Conservation (phyloP, 2,797 vertebrate genomes). For the Glyptemys insculpta region DNA sequence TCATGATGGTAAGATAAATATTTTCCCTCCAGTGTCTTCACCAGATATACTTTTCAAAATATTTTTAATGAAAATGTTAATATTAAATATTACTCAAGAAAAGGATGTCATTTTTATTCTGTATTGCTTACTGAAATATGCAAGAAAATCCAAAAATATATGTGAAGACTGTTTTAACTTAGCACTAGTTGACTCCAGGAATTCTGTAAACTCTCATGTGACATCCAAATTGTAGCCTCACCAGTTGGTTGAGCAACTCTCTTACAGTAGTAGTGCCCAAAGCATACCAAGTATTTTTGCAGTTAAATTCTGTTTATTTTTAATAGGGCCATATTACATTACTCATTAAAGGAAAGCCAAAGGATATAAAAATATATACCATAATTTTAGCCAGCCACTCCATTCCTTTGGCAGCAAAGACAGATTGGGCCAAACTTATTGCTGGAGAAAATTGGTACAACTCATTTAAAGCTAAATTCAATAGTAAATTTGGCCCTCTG, state of each 20-base stretch:
- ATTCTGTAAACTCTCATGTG: not conserved
- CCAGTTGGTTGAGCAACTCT: not conserved
- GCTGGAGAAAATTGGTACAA: not conserved
- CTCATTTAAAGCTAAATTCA: not conserved
- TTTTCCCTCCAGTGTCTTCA: constrained; percentile 22
- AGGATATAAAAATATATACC: not conserved
- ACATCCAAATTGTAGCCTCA: not conserved
- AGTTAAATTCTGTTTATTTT: constrained; percentile 2
- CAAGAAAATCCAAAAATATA: not conserved
- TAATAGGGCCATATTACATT: not conserved
- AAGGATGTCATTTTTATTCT: constrained; percentile 15
- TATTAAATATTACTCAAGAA: not conserved
- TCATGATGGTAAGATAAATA: constrained; percentile 30
- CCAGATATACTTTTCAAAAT: not conserved
- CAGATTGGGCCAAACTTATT: not conserved
- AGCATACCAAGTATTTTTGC: not conserved
- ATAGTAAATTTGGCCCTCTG: not conserved
- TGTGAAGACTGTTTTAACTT: not conserved
- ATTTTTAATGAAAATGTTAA: not conserved
- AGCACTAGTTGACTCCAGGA: not conserved
- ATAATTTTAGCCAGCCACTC: constrained; percentile 1
- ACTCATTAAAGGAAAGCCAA: not conserved
- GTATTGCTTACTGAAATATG: not conserved
- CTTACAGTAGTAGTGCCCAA: not conserved
- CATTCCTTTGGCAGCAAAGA: not conserved